Evolutionary conservation across 1,140 invertebrate genomes (phyloP).

Genomic region (Aphelenchoides besseyi): DNA sequence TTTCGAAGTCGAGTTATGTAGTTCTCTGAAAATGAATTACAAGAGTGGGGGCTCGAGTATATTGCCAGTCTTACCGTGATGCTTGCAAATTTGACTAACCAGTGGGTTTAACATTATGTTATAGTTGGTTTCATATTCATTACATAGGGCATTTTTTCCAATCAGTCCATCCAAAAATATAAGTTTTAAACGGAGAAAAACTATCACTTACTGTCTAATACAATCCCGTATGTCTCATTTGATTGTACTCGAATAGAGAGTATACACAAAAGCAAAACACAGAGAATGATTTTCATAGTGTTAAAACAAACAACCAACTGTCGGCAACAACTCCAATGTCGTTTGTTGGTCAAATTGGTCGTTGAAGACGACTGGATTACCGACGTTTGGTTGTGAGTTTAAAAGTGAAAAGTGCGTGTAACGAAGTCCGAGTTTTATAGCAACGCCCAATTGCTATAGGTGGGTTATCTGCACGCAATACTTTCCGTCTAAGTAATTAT

Average conservation of each 20-base stretch:
- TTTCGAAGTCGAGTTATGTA: too few species aligned
- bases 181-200: background rate
- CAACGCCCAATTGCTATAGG: background rate
- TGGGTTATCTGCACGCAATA: background rate
- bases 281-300: too few species aligned
- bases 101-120: background rate
- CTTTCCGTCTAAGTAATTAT: background rate
- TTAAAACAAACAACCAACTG: too few species aligned
- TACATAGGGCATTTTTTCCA: background rate
- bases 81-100: background rate
- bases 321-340: too few species aligned
- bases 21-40: too few species aligned
- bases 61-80: too few species aligned
- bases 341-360: too few species aligned
- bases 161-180: background rate
- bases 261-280: too few species aligned
- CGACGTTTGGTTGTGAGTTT: background rate
- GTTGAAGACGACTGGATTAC: background rate
- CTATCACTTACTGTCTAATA: background rate
- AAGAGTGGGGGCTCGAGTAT: too few species aligned
- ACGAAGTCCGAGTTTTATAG: background rate
- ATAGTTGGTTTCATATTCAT: background rate
- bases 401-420: background rate
- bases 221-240: background rate
- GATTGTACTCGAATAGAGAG: too few species aligned